These are phyloP conservation scores for Mungos mungo DNA, from an alignment of 2,113 vertebrate species.

Conservation along the genomic window DNA sequence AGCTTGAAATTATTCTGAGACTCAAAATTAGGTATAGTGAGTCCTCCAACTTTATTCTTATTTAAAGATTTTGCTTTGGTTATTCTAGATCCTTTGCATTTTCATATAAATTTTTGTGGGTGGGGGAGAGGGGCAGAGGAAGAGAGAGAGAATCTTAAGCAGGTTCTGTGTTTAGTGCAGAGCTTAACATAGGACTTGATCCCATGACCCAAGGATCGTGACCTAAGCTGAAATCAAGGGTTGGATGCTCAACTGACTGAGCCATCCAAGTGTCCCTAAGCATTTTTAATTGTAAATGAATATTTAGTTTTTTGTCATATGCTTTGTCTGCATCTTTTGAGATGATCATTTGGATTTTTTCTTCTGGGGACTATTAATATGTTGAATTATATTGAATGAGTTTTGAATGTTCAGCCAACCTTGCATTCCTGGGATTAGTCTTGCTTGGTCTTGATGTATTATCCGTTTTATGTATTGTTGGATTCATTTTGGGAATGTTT, in stretches of 20 bases:
- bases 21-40: neutral
- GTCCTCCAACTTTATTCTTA: neutral
- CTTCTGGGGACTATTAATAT: neutral
- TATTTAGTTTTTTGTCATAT: conserved; percentile 34
- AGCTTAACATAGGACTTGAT: too few relatives aligned
- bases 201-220: too few relatives aligned
- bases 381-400: neutral
- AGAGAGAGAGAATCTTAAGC: too few relatives aligned
- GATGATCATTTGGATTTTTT: neutral
- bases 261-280: too few relatives aligned
- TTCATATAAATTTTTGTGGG: neutral
- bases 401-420: neutral
- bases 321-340: neutral
- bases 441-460: neutral
- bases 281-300: neutral
- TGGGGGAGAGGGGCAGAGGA: too few relatives aligned
- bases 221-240: too few relatives aligned
- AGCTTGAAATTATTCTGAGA: neutral
- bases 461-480: neutral
- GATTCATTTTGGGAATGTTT: neutral
- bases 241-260: too few relatives aligned
- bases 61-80: neutral
- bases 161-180: too few relatives aligned
- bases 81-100: neutral
- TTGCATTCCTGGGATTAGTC: neutral